These are phyloP conservation scores for Nothocercus julius DNA, from an alignment of 2,113 vertebrate species.

Conservation along the genomic window DNA sequence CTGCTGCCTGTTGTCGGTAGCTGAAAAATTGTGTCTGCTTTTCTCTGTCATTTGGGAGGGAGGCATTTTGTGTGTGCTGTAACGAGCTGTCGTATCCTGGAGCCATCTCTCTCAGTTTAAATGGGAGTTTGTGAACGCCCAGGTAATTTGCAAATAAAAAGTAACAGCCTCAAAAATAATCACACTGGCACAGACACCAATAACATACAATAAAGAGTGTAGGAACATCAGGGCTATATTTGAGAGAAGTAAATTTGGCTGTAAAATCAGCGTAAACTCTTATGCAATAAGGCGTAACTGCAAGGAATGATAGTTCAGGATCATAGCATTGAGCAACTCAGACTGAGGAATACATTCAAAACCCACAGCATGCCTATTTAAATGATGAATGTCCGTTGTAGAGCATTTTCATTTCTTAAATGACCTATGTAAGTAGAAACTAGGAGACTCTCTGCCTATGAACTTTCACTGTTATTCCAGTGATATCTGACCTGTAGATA, in stretches of 20 bases:
- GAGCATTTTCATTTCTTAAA: background rate
- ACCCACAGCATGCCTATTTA: background rate
- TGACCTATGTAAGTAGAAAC: background rate
- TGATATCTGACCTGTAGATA: background rate
- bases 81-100: background rate
- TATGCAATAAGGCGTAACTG: background rate
- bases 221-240: background rate
- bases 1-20: too few relatives aligned
- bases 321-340: background rate
- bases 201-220: background rate
- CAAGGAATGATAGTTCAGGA: background rate
- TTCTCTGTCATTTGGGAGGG: background rate
- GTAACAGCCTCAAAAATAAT: background rate
- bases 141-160: background rate
- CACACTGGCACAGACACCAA: background rate
- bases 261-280: background rate
- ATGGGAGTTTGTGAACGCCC: background rate
- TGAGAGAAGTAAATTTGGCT: background rate
- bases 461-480: background rate
- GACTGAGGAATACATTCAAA: background rate
- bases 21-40: background rate
- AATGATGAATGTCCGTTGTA: background rate
- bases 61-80: background rate
- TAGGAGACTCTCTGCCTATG: background rate
- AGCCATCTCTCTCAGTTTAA: background rate